phyloP scores from a whole-genome alignment of 2,888 invertebrate genomes.

The Meganola albula region DNA sequence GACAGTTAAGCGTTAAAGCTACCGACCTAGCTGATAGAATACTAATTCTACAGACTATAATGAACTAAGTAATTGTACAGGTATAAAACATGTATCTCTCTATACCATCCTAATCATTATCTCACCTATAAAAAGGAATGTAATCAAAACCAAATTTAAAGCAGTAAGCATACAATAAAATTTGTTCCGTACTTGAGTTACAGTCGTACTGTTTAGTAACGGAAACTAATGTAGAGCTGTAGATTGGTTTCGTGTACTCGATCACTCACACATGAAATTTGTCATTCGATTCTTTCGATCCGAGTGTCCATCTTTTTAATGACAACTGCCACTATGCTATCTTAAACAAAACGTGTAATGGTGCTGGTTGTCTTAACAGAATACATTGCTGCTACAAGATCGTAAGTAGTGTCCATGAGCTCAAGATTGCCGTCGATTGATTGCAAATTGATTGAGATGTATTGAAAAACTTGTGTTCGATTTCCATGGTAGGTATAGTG shows the following conservation, averaged over 20 bases:
- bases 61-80: constrained; percentile 10
- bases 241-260: constrained; percentile 33
- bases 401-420: constrained; percentile 6
- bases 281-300: constrained; percentile 46
- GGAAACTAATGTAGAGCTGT: constrained; percentile 41
- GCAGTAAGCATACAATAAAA: constrained; percentile 19
- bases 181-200: constrained; percentile 26
- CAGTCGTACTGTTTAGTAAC: constrained; percentile 22
- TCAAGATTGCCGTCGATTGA: constrained; percentile 36
- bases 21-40: constrained; percentile 23
- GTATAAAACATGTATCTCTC: too few relatives aligned
- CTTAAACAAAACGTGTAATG: constrained; percentile 23
- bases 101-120: constrained; percentile 3
- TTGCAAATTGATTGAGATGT: too few relatives aligned
- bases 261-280: constrained; percentile 37
- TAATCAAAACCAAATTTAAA: not conserved
- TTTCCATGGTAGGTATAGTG: constrained; percentile 56
- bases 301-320: constrained; percentile 36
- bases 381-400: constrained; percentile 29
- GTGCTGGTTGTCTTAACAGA: constrained; percentile 18
- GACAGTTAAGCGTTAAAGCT: constrained; percentile 29
- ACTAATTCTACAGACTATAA: constrained; percentile 15
- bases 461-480: constrained; percentile 43
- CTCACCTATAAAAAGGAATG: constrained; percentile 10
- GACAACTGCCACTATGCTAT: constrained; percentile 32